A percentile compares a stretch with the other conserved stretches of the same genome.
Conservation (phyloP, 2,888 invertebrate genomes). For the Teleiodes luculella region DNA sequence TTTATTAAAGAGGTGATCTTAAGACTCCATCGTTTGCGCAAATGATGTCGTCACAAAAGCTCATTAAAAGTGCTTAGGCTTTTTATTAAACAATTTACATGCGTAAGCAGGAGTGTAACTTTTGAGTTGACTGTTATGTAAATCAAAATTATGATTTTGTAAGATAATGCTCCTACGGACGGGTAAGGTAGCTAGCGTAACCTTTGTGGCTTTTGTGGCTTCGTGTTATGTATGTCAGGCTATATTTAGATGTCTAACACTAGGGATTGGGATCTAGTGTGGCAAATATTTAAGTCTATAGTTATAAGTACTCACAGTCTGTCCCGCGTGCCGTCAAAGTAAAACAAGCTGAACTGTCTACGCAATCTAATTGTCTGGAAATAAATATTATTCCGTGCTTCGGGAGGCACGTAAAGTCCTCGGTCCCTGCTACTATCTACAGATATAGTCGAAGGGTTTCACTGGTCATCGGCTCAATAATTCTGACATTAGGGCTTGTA, state of each 20-base stretch:
- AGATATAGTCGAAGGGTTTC: too few species aligned
- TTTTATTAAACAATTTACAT: constrained; percentile 6
- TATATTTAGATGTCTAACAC: constrained; percentile 4
- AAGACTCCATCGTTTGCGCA: not conserved
- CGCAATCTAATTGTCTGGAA: too few species aligned
- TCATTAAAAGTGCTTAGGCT: not conserved
- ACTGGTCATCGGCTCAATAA: too few species aligned
- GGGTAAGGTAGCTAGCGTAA: not conserved
- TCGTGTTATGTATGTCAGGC: not conserved
- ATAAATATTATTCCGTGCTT: too few species aligned
- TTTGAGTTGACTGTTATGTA: not conserved
- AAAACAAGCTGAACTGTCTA: too few species aligned
- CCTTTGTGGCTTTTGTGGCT: constrained; percentile 14
- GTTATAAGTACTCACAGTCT: not conserved
- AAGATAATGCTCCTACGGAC: not conserved
- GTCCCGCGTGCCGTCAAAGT: too few species aligned
- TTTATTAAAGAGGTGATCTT: not conserved
- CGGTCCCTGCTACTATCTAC: too few species aligned
- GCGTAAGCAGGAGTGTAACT: not conserved
- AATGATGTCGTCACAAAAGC: not conserved
- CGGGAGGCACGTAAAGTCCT: too few species aligned
- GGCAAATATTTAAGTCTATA: not conserved
- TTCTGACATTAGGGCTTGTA: too few species aligned
- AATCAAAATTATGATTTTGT: constrained; percentile 4
- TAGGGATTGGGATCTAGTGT: not conserved